phyloP scores from a whole-genome alignment of 2,113 vertebrate genomes.

The Heloderma charlesbogerti region DNA sequence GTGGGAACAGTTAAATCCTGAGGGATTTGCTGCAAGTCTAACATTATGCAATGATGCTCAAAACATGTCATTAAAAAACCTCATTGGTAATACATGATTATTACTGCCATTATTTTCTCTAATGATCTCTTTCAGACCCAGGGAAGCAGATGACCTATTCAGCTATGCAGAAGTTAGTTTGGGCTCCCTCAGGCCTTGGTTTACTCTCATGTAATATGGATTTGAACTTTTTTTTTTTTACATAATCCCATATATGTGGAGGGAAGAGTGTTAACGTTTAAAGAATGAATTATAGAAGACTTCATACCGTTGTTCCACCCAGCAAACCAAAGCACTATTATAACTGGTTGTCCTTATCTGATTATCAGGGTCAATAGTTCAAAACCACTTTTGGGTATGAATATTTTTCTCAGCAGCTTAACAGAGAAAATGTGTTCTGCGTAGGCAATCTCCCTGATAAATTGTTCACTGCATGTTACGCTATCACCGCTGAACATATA shows the following conservation, averaged over 20 bases:
- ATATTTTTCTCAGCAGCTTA: background rate
- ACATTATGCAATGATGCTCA: constrained; percentile 28
- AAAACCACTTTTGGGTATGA: background rate
- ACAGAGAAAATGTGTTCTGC: background rate
- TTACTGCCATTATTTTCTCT: constrained; percentile 10
- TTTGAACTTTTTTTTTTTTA: background rate
- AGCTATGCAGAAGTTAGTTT: background rate
- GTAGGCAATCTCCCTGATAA: background rate
- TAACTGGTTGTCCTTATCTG: background rate
- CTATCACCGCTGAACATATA: background rate
- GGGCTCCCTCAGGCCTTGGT: background rate
- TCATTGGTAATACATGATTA: constrained; percentile 21
- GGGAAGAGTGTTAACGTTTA: background rate
- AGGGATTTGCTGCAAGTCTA: background rate
- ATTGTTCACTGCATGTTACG: background rate
- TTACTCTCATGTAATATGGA: constrained; percentile 4
- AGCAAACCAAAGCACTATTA: background rate
- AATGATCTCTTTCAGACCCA: background rate
- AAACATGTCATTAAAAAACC: constrained; percentile 29
- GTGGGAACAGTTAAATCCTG: background rate
- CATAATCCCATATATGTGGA: background rate
- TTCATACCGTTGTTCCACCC: background rate
- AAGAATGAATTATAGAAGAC: background rate
- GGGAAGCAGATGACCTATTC: background rate
- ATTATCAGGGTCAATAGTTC: background rate